Base-by-base conservation (phyloP, 2,888 invertebrate genomes). In the Cylindroiulus punctatus region DNA sequence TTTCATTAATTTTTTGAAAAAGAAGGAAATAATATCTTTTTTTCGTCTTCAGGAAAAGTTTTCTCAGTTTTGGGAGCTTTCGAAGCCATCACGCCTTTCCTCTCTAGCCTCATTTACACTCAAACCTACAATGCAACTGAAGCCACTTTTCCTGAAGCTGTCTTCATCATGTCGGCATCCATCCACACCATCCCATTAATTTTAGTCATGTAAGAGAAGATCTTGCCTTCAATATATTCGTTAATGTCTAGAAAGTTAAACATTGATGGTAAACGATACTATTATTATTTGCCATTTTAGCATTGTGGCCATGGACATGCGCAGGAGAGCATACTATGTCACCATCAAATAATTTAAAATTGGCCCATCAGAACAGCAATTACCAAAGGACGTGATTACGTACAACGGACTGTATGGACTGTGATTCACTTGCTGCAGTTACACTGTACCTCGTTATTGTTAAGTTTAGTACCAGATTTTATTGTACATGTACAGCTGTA, bases 91-190 rank as follows among this genome's bases (percentile, higher is more conserved):
- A 36, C 81, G 14, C 84, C 87, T 3, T 57, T 87, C 12, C 22
- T 87, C 26, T 47, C 76, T 17, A 42, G 86, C 19, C 52, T 84
- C 7, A 7, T 87, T 22, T 87, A 81, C 42, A 85, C 86, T 17
- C 57, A 85, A 85, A 47, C 86, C 3, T 87, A 86, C 86, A 86
- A 84, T 36, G 86, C 87, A 10, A 87, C 87, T 1, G 81, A 44
- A 40, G 40, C 81, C 10, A 82, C 17, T n/a, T 44, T 84, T 36
- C 84, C 87, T 26, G 85, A 85, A 10, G n/a, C 86, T 32, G 52
- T 47, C 3, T 86, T 86, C 32, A 12, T 86, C 0, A 81, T 86
- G 40, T 86, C 86, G 19, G 81, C 86, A n/a, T 0, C 47, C 42
- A 44, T 86, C 2, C 47, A 47, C n/a, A 12, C 83, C 26, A 40